Base-by-base conservation (phyloP, 2,888 invertebrate genomes). In the Beris chalybata region DNA sequence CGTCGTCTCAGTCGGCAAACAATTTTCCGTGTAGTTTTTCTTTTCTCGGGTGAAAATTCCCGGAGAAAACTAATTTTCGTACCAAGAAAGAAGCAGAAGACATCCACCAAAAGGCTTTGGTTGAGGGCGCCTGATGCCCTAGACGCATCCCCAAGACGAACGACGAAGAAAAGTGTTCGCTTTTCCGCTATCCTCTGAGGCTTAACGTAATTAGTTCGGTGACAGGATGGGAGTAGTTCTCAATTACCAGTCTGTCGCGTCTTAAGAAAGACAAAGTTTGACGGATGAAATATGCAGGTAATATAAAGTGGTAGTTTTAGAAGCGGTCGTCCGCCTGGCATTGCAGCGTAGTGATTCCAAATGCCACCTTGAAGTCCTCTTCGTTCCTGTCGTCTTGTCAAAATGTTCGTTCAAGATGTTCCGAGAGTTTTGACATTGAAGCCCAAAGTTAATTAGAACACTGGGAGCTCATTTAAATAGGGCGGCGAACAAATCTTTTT, bases 131-230 rank as follows among this genome's bases (percentile, higher is more conserved):
- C 22, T 31, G 32, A 15, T 38, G 12, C 13, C 45, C 13, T 50
- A 38, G 50, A 31, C n/a, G 31, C 11, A 31, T 53, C 29, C 11
- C 44, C 9, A 30, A 53, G 31, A 48, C 48, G 48, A 48, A 15
- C 48, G 15, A 11, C 7, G 4, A 48, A 13, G 48, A 13, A 6
- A 29, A 48, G 32, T 13, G 11, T 7, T 13, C 38, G 53, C 48
- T 48, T 12, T 48, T 31, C 61, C 52, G 13, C 50, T 48, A 59
- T 15, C 50, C 45, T 61, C 52, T 22, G 12, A 4, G 29, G 50
- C 61, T 61, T 61, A 61, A 61, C 50, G 38, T 52, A 61, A 61
- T 61, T 61, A 61, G 61, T 61, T 61, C 45, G 52, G 50, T 61
- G 61, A 61, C 52, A 61, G 61, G 52, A 61, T 22, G 32, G 22